Evolutionary conservation across 2,113 vertebrate species (phyloP).

Genomic region (Spilogale gracilis): DNA sequence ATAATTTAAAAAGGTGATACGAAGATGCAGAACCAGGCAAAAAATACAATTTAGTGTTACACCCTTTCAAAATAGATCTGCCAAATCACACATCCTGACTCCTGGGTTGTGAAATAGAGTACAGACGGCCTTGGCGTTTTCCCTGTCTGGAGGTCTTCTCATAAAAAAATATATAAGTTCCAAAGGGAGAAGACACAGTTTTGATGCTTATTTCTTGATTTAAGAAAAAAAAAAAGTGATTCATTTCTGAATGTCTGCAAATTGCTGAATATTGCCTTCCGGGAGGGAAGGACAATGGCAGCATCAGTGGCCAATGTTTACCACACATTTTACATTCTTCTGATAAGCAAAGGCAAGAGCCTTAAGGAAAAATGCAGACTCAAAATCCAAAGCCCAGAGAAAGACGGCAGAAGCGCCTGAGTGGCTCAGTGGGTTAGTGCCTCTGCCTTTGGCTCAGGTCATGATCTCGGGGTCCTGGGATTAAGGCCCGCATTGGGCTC

Average conservation of each 20-base stretch:
- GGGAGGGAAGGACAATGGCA: not conserved
- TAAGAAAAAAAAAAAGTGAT: not conserved
- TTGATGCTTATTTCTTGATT: not conserved
- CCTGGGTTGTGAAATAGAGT: not conserved
- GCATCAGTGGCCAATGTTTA: not conserved
- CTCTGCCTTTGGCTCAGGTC: too few relatives aligned
- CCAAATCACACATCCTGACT: not conserved
- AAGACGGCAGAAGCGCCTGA: not conserved
- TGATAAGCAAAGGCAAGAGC: not conserved
- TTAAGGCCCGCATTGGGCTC: too few relatives aligned
- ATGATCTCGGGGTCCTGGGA: too few relatives aligned
- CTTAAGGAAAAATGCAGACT: not conserved
- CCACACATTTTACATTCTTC: not conserved
- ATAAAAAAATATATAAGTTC: not conserved
- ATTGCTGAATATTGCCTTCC: not conserved
- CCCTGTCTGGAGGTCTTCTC: not conserved
- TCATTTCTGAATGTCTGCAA: not conserved
- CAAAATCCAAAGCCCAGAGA: not conserved
- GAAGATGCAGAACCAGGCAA: conserved; percentile 23
- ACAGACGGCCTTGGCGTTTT: not conserved
- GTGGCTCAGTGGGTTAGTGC: too few relatives aligned
- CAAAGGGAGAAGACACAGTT: not conserved
- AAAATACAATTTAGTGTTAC: not conserved
- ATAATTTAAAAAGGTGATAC: conserved; percentile 47
- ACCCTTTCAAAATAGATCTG: not conserved